These are phyloP conservation scores for Sialia sialis DNA, from an alignment of 2,113 vertebrate species.

Conservation along the genomic window DNA sequence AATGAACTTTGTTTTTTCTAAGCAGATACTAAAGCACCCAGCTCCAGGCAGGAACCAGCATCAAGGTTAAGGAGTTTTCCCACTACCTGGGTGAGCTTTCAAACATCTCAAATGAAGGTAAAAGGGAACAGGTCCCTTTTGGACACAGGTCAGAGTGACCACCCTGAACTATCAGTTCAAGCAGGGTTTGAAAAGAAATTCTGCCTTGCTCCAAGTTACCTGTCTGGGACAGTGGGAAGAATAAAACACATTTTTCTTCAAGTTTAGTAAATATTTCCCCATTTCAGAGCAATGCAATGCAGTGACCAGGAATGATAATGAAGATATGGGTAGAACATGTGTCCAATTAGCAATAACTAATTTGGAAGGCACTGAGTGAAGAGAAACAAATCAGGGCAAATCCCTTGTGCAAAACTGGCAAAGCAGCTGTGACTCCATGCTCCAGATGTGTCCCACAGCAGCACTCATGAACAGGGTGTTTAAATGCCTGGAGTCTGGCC, in stretches of 20 bases:
- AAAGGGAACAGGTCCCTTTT: not conserved
- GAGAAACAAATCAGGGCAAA: not conserved
- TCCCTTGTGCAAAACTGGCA: not conserved
- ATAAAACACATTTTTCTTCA: not conserved
- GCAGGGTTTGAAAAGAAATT: not conserved
- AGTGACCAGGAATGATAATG: not conserved
- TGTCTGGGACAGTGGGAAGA: not conserved
- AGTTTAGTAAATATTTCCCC: not conserved
- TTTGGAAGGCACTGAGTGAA: not conserved
- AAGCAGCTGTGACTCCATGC: not conserved
- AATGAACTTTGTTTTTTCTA: not conserved
- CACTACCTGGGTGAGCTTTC: not conserved
- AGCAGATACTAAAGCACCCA: not conserved
- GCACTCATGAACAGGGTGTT: not conserved
- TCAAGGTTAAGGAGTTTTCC: not conserved
- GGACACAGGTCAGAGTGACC: not conserved
- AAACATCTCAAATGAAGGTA: not conserved
- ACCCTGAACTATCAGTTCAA: not conserved
- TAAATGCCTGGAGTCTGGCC: not conserved
- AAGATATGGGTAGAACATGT: fast-evolving
- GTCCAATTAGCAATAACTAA: not conserved
- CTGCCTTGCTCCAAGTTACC: not conserved
- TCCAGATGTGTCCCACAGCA: not conserved
- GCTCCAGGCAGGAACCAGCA: not conserved
- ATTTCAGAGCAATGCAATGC: not conserved